Evolutionary conservation across 2,797 vertebrate genomes (phyloP).

Genomic region (Betta splendens): DNA sequence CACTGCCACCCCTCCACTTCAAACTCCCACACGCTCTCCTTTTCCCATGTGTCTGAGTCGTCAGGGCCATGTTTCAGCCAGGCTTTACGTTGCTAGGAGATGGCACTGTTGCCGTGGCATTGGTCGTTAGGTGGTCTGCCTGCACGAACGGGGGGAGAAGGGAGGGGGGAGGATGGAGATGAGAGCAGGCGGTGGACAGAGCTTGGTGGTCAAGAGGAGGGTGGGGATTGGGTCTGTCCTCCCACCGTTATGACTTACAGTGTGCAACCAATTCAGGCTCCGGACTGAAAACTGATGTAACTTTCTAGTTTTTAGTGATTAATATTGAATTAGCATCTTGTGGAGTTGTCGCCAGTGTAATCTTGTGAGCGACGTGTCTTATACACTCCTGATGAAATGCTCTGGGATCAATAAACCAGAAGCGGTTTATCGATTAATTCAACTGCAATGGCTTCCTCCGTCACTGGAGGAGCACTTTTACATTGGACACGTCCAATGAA

Average conservation of each 20-base stretch:
- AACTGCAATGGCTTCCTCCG: neutral
- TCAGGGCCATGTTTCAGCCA: conserved; percentile 77
- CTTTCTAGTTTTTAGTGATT: neutral
- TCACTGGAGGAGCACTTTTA: neutral
- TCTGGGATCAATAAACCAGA: neutral
- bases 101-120: conserved; percentile 82
- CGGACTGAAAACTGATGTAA: neutral
- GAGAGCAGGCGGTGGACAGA: conserved; percentile 57
- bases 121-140: conserved; percentile 82
- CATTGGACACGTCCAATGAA: neutral
- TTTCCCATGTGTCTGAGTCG: conserved; percentile 61
- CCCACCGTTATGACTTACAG: conserved; percentile 32
- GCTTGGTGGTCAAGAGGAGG: conserved; percentile 53
- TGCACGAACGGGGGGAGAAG: conserved; percentile 50
- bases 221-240: conserved; percentile 48
- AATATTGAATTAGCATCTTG: neutral
- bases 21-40: conserved; percentile 45
- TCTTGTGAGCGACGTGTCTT: neutral
- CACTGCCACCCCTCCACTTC: conserved; percentile 1
- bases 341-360: neutral
- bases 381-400: neutral
- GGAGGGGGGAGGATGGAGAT: conserved; percentile 42
- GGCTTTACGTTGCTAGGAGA: conserved; percentile 86
- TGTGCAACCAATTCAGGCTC: conserved; percentile 10
- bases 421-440: neutral